Base-by-base conservation (phyloP, 2,888 invertebrate genomes). In the Lithophane socia region DNA sequence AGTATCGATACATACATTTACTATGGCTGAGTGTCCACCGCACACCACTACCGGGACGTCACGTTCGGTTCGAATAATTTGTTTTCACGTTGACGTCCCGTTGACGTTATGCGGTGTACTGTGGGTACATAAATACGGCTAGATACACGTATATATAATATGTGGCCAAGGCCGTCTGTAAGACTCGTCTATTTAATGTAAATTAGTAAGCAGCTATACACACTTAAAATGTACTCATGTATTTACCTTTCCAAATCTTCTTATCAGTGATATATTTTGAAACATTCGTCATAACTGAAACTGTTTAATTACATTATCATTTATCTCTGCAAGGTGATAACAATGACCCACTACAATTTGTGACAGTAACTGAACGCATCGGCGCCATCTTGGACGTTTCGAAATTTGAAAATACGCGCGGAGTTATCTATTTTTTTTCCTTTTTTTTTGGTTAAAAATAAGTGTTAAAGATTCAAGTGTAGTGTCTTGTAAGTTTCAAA, bases 251-350 rank as follows among this genome's bases (percentile, higher is more conserved):
- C 60, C 54, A 79, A 77, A 81, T 78, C 54, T 69, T 75, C 24
- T 88, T 89, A 88, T 88, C 88, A 73, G 47, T 49, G 54, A 49
- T 63, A 86, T 88, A 85, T 86, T 87, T 86, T 68, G 79, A 82
- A 74, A 79, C 68, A 79, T 58, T 77, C 78, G 79, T 86, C 84
- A 84, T 71, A 49, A 64, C 56, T 76, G 63, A 64, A 77, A 67
- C 75, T 83, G 81, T 87, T 78, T 86, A 87, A 86, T 79, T 79
- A 75, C 67, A 37, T 89, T 88, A 89, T 87, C 86, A 77, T 87
- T 88, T 89, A 91, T 91, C 89, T 87, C 4, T 69, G 73, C 82
- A 86, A 84, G 85, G 81, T 83, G 82, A 80, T 77, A 87, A 80
- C 72, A 77, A 70, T 90, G 86, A 90, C 89, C 87, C 79, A 85